A percentile compares a stretch with the other conserved stretches of the same genome.
Evolutionary conservation across 1,140 invertebrate species (phyloP).

Genomic region (Parasteatoda tepidariorum): DNA sequence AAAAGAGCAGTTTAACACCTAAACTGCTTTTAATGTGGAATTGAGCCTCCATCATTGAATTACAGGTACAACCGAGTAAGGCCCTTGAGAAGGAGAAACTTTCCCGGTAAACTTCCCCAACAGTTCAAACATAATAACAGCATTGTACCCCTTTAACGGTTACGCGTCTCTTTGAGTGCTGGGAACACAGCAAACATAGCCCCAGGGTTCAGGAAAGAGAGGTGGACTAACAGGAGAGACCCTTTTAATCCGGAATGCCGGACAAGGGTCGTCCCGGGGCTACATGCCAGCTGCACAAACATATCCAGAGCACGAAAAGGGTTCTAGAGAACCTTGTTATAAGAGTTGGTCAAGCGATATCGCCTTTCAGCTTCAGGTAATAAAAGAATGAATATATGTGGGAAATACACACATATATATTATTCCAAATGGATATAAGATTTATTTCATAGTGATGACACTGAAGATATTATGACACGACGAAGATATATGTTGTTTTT

Average conservation of each 20-base stretch:
- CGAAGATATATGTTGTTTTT: no score
- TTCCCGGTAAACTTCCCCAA: constrained; percentile 16
- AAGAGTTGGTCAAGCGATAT: constrained; percentile 49
- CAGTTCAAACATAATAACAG: constrained; percentile 35
- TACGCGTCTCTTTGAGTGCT: constrained; percentile 23
- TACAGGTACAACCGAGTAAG: background rate
- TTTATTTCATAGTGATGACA: no score
- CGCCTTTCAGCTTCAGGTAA: background rate
- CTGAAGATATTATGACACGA: no score
- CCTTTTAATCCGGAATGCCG: constrained; percentile 4
- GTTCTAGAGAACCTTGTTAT: constrained; percentile 34
- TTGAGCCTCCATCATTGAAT: background rate
- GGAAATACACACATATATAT: no score
- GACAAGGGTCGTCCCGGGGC: background rate
- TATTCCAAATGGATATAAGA: no score
- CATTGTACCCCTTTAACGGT: constrained; percentile 13
- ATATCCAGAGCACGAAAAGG: background rate
- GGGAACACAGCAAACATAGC: constrained; percentile 47
- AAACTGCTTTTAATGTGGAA: background rate
- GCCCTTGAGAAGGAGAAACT: constrained; percentile 5
- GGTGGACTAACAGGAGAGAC: background rate
- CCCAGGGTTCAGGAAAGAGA: constrained; percentile 17
- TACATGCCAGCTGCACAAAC: constrained; percentile 30
- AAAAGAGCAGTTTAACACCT: background rate
- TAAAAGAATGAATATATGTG: no score